phyloP scores from a whole-genome alignment of 2,113 vertebrate species.

The Passer domesticus region DNA sequence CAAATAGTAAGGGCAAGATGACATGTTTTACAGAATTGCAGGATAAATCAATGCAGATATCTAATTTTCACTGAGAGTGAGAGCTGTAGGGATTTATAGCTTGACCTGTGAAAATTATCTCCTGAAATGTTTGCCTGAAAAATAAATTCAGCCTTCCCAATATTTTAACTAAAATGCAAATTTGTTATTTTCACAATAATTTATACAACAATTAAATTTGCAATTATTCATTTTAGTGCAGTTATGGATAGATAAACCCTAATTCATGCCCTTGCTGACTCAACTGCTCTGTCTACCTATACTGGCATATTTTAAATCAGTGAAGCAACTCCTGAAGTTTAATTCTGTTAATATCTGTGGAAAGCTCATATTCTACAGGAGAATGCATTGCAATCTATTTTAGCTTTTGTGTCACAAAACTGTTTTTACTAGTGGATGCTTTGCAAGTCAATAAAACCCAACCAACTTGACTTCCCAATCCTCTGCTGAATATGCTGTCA shows the following conservation, averaged over 20 bases:
- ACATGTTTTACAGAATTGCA: not conserved
- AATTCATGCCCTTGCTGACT: not conserved
- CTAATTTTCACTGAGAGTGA: not conserved
- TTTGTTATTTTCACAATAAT: not conserved
- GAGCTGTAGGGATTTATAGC: not conserved
- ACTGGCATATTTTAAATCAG: not conserved
- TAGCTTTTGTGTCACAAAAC: slow-evolving; percentile 8
- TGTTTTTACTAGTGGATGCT: not conserved
- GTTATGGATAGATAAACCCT: not conserved
- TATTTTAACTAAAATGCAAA: not conserved
- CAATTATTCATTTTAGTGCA: not conserved
- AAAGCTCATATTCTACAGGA: not conserved
- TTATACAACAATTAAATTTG: not conserved
- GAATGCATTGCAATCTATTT: not conserved
- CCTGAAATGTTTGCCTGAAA: not conserved
- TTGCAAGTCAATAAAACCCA: not conserved
- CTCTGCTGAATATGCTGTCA: not conserved
- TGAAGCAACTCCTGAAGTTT: not conserved
- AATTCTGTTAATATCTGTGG: not conserved
- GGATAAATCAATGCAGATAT: not conserved
- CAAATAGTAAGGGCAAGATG: not conserved
- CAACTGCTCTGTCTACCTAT: not conserved
- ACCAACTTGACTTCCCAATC: not conserved
- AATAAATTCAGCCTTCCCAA: no score
- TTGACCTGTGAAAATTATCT: not conserved